A percentile compares a stretch with the other conserved stretches of the same genome.
These are phyloP conservation scores for Myiagra hebetior DNA, from an alignment of 2,113 vertebrate species.

Conservation along the genomic window DNA sequence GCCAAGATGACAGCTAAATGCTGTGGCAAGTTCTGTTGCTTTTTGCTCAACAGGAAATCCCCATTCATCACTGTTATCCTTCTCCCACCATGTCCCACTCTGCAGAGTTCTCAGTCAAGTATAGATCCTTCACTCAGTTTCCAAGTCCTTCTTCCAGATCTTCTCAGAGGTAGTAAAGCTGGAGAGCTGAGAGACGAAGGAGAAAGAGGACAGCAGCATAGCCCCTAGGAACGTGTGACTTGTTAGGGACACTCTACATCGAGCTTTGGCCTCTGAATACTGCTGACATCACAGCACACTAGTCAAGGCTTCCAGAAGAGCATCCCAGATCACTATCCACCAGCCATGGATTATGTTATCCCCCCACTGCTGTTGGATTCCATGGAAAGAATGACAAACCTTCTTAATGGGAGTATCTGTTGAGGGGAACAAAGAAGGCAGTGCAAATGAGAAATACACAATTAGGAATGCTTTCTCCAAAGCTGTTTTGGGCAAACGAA, in stretches of 20 bases:
- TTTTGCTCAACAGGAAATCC: background rate
- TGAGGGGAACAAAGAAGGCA: background rate
- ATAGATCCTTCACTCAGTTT: background rate
- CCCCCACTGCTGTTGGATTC: background rate
- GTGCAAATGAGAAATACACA: background rate
- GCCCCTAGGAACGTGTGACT: rapidly evolving
- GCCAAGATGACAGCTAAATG: background rate
- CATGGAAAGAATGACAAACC: background rate
- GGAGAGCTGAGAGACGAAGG: background rate
- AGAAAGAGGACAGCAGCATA: background rate
- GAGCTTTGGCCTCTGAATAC: background rate
- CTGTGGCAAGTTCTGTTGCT: background rate
- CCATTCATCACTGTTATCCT: background rate
- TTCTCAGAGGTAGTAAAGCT: background rate
- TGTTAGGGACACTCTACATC: rapidly evolving
- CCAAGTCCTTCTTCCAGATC: background rate
- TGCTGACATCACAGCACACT: background rate
- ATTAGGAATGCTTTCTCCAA: background rate
- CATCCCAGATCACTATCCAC: background rate
- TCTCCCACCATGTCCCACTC: background rate
- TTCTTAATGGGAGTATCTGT: background rate
- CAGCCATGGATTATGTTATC: background rate
- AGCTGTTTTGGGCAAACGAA: background rate
- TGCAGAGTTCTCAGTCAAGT: background rate
- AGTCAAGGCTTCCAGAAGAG: background rate